Evolutionary conservation across 2,113 vertebrate genomes (phyloP), one percentile per base, ranked within the genome.

Genomic region (Leuciscus idus): DNA sequence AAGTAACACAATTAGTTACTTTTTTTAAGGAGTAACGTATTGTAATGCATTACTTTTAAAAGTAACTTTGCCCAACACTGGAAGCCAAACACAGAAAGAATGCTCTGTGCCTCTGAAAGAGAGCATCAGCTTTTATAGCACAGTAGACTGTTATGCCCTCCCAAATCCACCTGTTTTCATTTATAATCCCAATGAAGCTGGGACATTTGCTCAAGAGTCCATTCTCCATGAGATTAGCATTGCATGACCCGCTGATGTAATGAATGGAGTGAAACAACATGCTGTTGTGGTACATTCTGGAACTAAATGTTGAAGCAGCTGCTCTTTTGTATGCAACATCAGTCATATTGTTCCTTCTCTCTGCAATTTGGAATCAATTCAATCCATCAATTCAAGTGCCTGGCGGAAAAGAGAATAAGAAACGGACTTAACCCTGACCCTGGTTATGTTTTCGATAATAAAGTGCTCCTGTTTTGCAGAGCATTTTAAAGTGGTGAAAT

Each of bases 81-180:
- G 4, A 46, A 79, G 33, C 23, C 52, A 80, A 6, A 81, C 17
- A 43, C 12, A 62, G 57, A 81, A 43, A 81, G 57, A 64, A 81
- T 78, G 30, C 30, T 36, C 59, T 87, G n/a, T 66, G 59, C 30
- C 64, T 46, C 15, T 76, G 75, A 33, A 39, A 72, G 19, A 23
- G 33, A 19, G 74, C 46, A 26, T 50, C 74, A 28, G 75, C 30
- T 11, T 30, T 57, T 78, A 57, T 81, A 33, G 75, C n/a, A 79
- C 33, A 79, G 78, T 19, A 33, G 66, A 10, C 43, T 43, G 59
- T 89, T 83, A 87, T 66, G 28, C 57, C 23, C 75, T 62, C 80
- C 66, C 39, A 86, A 88, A 89, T 90, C 81, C 85, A 85, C 36
- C 2, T 78, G 79, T 15, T 59, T 77, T 59, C 66, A 83, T 80